A percentile compares a stretch with the other conserved stretches of the same genome.
Evolutionary conservation across 2,797 vertebrate genomes (phyloP).

Genomic region (Nyctalus aviator): DNA sequence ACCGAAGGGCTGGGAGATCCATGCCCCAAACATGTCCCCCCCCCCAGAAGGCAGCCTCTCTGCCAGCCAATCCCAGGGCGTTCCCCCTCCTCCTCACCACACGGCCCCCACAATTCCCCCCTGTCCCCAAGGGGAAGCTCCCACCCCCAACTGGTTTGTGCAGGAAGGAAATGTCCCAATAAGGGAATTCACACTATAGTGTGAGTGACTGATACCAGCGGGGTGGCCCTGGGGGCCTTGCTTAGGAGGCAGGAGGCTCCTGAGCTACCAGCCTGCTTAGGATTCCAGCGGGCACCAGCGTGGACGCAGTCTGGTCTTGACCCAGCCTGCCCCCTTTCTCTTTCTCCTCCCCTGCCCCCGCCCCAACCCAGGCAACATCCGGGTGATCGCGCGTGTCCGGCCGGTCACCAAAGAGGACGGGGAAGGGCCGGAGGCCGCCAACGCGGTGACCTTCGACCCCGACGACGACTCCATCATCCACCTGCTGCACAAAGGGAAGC

Average conservation of each 20-base stretch:
- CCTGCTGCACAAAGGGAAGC: slow-evolving; percentile 94
- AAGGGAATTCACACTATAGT: not conserved
- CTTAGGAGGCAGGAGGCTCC: not conserved
- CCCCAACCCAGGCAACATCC: slow-evolving; percentile 94
- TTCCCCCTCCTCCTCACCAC: too few species aligned
- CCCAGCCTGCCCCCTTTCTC: fast-evolving
- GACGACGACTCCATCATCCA: slow-evolving; percentile 94
- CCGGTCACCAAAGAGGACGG: slow-evolving; percentile 93
- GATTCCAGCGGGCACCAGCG: not conserved
- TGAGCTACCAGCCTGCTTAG: not conserved
- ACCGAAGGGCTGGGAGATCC: not conserved
- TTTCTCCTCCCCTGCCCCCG: not conserved
- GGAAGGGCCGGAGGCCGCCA: slow-evolving; percentile 89
- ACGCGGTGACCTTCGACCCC: slow-evolving; percentile 92
- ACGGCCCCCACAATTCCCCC: not conserved
- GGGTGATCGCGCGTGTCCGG: slow-evolving; percentile 95
- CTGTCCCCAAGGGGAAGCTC: not conserved
- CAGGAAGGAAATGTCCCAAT: not conserved
- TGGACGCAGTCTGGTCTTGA: not conserved
- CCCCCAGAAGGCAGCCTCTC: too few species aligned
- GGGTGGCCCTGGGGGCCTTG: not conserved
- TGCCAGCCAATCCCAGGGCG: too few species aligned
- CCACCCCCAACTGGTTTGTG: not conserved
- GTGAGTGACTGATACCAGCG: not conserved
- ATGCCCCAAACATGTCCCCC: too few species aligned